Base-by-base conservation (phyloP, 1,140 invertebrate species). In the Papilio polytes region DNA sequence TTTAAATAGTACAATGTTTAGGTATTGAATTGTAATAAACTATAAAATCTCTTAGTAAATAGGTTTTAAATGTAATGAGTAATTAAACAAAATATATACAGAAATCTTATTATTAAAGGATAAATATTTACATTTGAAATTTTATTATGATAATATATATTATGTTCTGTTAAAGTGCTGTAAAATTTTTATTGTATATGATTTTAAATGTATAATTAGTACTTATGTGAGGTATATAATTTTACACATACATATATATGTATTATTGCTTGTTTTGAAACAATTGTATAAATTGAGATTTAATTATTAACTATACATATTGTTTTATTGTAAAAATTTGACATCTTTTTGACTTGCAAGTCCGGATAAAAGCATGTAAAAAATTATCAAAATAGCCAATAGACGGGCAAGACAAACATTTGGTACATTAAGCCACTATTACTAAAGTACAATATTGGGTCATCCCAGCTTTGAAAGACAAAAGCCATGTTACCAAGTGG, bases 91-190 rank as follows among this genome's bases (percentile, higher is more conserved):
- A 81, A 20, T 63, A 46, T 74, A 72, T 22, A 41, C 51, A 48
- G 20, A 59, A 78, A 70, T 70, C 26, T 36, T 31, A 70, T 70
- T 26, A 70, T 70, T 70, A 70, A 8, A 15, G 59, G 20, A 0
- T 31, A 10, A 31, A 66, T 66, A 70, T 70, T 70, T 70, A 70
- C 63, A 70, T 15, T 15, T 70, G 22, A 70, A 70, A 70, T 70
- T 78, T 78, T 81, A 78, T 81, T 80, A 80, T 59, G 44, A 51
- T 66, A 81, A n/a, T 26, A 66, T 74, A 77, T 66, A 74, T 44
- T 41, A 81, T 70, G 20, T 46, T 63, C 44, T 18, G 2, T 26
- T 70, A 31, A 31, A 31, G 26, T 70, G 63, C 63, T 36, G 63
- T 70, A 70, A 70, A 31, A 7, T 36, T 41, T 36, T 36, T 70